Evolutionary conservation across 2,888 invertebrate species (phyloP), one percentile per base, ranked within the genome.

Genomic region (Clistopyga incitator): DNA sequence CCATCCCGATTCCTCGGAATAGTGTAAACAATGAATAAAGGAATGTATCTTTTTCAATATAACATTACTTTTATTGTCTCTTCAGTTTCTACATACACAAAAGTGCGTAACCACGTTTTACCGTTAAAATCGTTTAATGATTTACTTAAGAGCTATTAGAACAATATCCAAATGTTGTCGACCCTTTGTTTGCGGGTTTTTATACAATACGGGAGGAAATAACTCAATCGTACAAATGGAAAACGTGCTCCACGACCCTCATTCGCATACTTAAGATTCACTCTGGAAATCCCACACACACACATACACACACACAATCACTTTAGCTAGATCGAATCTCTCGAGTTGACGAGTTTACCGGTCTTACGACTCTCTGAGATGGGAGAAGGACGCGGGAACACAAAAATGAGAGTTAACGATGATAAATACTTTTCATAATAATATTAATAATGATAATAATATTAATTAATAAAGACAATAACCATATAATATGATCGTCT

Each of bases 1-100:
- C 38, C 1, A 52, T 56, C 74, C 47, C 50, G 23, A 34, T 82
- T 86, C 64, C 56, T 76, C 81, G 68, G 11, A 45, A 67, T 25
- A 45, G 23, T 65, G 11, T 38, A 11, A 23, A 0, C 25, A 65
- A 59, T n/a, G 3, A 52, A 81, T 18, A 45, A 45, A 77, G 8
- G 54, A 3, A 52, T 59, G 13, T 70, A 6, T 54, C 38, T 59
- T 78, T 67, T 65, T 50, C 47, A 70, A 29, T 84, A 80, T 86
- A 86, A 88, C 85, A 87, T 88, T 86, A 86, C 81, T 88, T 88
- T 89, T 90, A 90, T 90, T 89, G 82, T 85, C 81, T 88, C 85
- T 88, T 88, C 81, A 83, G 83, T 86, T 84, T 88, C 86, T 88
- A 88, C 88, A 87, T 90, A 87, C 86, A 89, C 84, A 87, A 84